A percentile compares a stretch with the other conserved stretches of the same genome.
Evolutionary conservation across 2,888 invertebrate species (phyloP).

Genomic region (Beris morrisii): DNA sequence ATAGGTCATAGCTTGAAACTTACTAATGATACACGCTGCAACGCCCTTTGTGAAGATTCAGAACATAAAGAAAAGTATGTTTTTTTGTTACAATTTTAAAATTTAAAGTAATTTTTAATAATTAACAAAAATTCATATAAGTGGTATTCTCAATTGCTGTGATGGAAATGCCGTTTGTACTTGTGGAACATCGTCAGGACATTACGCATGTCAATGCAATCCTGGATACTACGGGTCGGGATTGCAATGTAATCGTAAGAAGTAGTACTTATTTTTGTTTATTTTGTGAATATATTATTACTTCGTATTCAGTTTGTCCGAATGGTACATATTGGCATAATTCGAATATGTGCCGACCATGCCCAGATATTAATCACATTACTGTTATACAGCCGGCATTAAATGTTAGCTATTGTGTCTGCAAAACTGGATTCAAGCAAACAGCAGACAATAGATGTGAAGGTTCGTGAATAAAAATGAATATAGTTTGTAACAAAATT

Average conservation of each 20-base stretch:
- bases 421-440: slow-evolving; percentile 64
- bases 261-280: neutral
- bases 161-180: slow-evolving; percentile 64
- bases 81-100: neutral
- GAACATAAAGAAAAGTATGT: slow-evolving; percentile 12
- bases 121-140: slow-evolving; percentile 3
- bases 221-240: slow-evolving; percentile 69
- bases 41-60: slow-evolving; percentile 58
- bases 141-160: slow-evolving; percentile 59
- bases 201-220: slow-evolving; percentile 68
- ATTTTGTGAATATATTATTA: neutral
- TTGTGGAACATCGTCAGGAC: slow-evolving; percentile 69
- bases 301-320: slow-evolving; percentile 61
- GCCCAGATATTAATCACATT: slow-evolving; percentile 67
- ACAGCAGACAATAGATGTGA: slow-evolving; percentile 59
- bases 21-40: slow-evolving; percentile 57
- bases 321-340: slow-evolving; percentile 67
- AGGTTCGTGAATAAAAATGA: slow-evolving; percentile 44
- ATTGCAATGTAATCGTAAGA: slow-evolving; percentile 62
- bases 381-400: slow-evolving; percentile 61
- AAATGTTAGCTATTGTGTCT: slow-evolving; percentile 62
- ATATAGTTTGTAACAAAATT: neutral
- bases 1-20: slow-evolving; percentile 63
- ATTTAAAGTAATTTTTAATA: neutral
- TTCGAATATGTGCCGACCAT: slow-evolving; percentile 57